Base-by-base conservation (phyloP, 2,888 invertebrate species). In the Lagria hirta region DNA sequence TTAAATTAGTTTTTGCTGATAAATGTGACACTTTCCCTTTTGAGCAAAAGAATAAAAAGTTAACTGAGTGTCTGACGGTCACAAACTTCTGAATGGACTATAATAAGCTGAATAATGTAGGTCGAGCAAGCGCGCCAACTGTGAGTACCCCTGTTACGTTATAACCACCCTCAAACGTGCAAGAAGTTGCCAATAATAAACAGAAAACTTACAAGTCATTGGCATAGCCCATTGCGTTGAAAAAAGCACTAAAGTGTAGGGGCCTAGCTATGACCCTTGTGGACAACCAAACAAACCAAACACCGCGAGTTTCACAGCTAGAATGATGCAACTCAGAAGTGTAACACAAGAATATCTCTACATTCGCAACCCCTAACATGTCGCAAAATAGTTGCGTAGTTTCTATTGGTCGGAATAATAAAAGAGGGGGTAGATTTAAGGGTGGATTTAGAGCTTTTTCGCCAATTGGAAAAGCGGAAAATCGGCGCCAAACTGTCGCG, bases 401-500 rank as follows among this genome's bases (percentile, higher is more conserved):
- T 30, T 32, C 47, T 24, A 55, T 55, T 55, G 55, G 55, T n/a
- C 26, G 40, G 32, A 13, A 29, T 17, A 16, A 8, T 12, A n/a
- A 8, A 22, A 18, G 14, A 28, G 29, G 49, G 53, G 27, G 22
- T 14, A 22, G 17, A 10, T 5, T 8, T 12, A 28, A 33, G 36
- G 52, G 47, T 41, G 49, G 45, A 35, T 34, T 49, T 40, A 34
- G 40, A 20, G 35, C 20, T 11, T 28, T 43, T 32, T 42, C 41
- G 43, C 53, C 48, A 52, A 54, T 46, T 51, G 49, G 43, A 51
- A 48, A 34, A 32, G 24, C 40, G 28, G 48, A 42, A 55, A 51
- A 55, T 51, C 61, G 69, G 70, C 70, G 71, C 68, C 71, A 65
- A 68, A 65, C 52, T 63, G 71, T 66, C 71, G 70, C 68, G 68